Evolutionary conservation across 2,888 invertebrate species (phyloP), one percentile per base, ranked within the genome.

Genomic region (Germaria angustata): DNA sequence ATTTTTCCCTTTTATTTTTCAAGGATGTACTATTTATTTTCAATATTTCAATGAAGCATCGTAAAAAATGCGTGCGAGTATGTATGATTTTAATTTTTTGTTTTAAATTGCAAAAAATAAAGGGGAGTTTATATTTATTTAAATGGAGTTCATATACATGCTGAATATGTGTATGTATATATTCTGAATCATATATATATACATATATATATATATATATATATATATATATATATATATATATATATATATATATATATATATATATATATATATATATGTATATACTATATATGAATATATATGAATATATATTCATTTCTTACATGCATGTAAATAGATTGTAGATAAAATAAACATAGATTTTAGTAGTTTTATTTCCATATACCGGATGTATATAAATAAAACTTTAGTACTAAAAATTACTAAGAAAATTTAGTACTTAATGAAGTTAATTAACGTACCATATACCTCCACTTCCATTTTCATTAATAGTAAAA

Each of bases 51-150:
- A 55, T 44, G 20, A 44, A 20, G 57, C 44, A 55, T 15, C 63
- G 17, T 7, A 13, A 53, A 65, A 77, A 61, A 69, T 61, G 69
- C 61, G 44, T 69, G n/a, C 59, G 17, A 7, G 20, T 22, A 49
- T 49, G 63, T 22, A 44, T 24, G 0, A 20, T 66, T 32, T 53
- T 36, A 11, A 57, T 2, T 63, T 71, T 71, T 71, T 78, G 36
- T 77, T 68, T 69, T 68, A 28, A 46, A 57, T 20, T 34, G 2
- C 2, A 53, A 46, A 17, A 78, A 78, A 78, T 78, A 78, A 78
- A 78, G 55, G 78, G 71, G 78, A 71, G 71, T 78, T 71, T 55
- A 55, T 65, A 78, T 71, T 69, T 65, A 71, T 57, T 65, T 76
- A 17, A 59, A 59, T 22, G 22, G 22, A 59, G 15, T 68, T 39